These are phyloP conservation scores for Temnothorax nylanderi DNA, from an alignment of 1,140 invertebrate genomes.

Conservation along the genomic window DNA sequence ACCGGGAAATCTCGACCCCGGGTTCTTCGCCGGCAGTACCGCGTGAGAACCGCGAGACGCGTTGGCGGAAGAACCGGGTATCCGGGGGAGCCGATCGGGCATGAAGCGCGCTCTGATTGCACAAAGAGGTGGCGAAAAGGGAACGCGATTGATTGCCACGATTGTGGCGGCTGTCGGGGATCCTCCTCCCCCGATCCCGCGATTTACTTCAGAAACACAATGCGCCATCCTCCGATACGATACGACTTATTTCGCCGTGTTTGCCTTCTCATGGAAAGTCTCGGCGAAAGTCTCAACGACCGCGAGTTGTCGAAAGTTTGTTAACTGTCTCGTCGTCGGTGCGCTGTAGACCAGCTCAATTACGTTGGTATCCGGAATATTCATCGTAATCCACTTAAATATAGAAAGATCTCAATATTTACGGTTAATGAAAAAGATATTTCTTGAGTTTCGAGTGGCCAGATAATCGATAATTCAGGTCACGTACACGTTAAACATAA, in stretches of 20 bases:
- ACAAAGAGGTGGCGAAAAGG: conserved; percentile 65
- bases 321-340: not conserved
- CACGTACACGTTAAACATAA: not conserved
- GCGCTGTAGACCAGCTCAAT: not conserved
- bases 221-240: not conserved
- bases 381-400: not conserved
- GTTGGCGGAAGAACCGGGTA: conserved; percentile 27
- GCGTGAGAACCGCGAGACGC: not conserved
- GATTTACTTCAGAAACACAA: conserved; percentile 31
- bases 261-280: conserved; percentile 12
- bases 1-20: conserved; percentile 1
- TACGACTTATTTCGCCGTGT: conserved; percentile 39
- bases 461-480: not conserved
- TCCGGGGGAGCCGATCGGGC: not conserved
- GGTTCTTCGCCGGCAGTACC: not conserved
- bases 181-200: not conserved
- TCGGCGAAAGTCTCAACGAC: not conserved
- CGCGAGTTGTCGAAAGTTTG: not conserved
- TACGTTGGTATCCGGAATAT: not conserved
- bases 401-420: not conserved
- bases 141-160: conserved; percentile 60
- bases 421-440: not conserved
- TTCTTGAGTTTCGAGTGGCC: not conserved
- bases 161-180: conserved; percentile 24
- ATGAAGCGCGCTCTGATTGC: conserved; percentile 63